Percentiles rank a stretch among this genome's conserved stretches.
Conservation (phyloP, 1,140 invertebrate genomes). For the Adoxophyes honmai region DNA sequence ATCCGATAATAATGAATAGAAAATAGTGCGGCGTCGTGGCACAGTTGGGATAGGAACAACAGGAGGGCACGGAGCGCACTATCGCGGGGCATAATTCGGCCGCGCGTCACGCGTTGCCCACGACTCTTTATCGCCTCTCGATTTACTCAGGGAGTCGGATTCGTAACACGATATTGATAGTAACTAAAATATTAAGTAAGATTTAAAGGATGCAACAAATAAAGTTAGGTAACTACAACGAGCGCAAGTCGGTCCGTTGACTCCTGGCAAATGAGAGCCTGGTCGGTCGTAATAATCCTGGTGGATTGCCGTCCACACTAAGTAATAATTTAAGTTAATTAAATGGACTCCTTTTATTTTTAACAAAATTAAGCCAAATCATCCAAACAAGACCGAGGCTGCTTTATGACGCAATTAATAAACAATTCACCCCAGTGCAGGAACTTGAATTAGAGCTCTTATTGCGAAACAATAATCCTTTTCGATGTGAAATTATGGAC, state of each 20-base stretch:
- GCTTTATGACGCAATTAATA: conserved; percentile 39
- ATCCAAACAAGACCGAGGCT: conserved; percentile 17
- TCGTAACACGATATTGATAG: neutral
- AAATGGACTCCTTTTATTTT: conserved; percentile 1
- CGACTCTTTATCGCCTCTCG: conserved; percentile 39
- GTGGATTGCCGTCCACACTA: no score
- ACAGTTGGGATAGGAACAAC: conserved; percentile 51
- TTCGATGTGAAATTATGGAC: conserved; percentile 32
- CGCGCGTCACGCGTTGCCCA: conserved; percentile 56
- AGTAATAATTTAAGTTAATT: no score
- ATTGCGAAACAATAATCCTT: conserved; percentile 29
- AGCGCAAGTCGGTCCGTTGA: no score
- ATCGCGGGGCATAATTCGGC: conserved; percentile 64
- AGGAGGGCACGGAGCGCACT: conserved; percentile 57
- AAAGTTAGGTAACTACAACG: no score
- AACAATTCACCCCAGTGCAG: conserved; percentile 35
- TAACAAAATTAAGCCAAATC: conserved; percentile 18
- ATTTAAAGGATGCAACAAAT: no score
- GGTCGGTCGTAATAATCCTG: no score
- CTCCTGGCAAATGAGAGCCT: no score
- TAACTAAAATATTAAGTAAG: no score
- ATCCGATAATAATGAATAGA: conserved; percentile 73
- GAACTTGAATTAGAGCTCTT: conserved; percentile 31
- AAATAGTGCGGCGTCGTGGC: conserved; percentile 56
- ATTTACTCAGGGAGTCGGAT: conserved; percentile 1